Evolutionary conservation across 23 tunicate species (phyloP), one percentile per base, ranked within the genome.

Genomic region (Diplosoma virens): DNA sequence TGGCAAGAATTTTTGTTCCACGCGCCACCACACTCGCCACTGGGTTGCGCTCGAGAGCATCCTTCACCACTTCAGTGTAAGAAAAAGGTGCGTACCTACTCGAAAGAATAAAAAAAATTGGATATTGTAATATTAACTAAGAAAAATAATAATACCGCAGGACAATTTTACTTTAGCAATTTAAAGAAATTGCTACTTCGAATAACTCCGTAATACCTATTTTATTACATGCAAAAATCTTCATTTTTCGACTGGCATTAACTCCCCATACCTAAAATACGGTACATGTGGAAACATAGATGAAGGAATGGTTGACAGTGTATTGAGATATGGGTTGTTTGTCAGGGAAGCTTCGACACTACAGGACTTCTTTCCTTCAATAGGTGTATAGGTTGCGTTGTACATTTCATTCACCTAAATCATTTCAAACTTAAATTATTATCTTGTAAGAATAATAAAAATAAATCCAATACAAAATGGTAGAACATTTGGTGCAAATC

Each of bases 21-120:
- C 97, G 53, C 0, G 90, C 92, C 24, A 92, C 97, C 23, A 92
- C 88, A 73, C 97, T 92, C 25, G 97, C 97, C 54, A 92, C 84
- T 35, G 97, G 97, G 41, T 88, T 85, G 58, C 84, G 84, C 47
- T 77, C 79, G 21, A 92, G 55, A 32, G 84, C 97, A 32, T 92
- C 84, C 22, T 76, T 76, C 6, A 92, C 25, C 0, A 78, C 97
- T 66, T 79, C 80, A 22, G 83, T 85, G 2, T 58, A 69, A 4
- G 92, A 59, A 66, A 47, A 67, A 1, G 78, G 78, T 1, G 78
- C 16, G 37, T 79, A 79, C 21, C 74, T 67, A n/a, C n/a, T n/a
- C n/a, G n/a, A n/a, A n/a, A n/a, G n/a, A n/a, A n/a, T n/a, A n/a
- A n/a, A n/a, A n/a, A n/a, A n/a, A n/a, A n/a, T n/a, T n/a, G n/a